Percentiles rank a stretch among this genome's conserved stretches.
Evolutionary conservation across 1,140 invertebrate species (phyloP).

Genomic region (Eriocheir sinensis): DNA sequence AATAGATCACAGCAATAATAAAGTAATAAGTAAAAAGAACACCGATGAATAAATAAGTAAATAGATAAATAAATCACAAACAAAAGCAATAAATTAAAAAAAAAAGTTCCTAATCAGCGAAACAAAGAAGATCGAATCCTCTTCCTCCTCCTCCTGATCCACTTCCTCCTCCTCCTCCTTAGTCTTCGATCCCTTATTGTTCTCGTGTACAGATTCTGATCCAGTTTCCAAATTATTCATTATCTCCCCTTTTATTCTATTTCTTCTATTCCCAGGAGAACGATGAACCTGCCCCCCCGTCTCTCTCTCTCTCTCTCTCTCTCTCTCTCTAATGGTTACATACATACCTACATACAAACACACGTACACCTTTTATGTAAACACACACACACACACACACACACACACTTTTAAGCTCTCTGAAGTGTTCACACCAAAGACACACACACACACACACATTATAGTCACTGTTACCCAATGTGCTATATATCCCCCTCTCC

Average conservation of each 20-base stretch:
- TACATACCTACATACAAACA: too few relatives aligned
- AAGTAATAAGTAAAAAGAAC: not conserved
- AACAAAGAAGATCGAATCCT: not conserved
- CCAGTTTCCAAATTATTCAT: conserved; percentile 1
- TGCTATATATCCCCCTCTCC: not conserved
- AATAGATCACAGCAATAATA: not conserved
- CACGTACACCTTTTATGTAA: too few relatives aligned
- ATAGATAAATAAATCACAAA: not conserved
- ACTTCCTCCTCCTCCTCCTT: not conserved
- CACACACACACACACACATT: too few relatives aligned
- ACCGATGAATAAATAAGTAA: not conserved
- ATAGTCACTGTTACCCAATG: too few relatives aligned
- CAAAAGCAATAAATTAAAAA: not conserved
- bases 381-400: too few relatives aligned
- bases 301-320: conserved; percentile 22
- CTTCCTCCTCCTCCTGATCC: not conserved
- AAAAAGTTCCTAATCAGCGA: too few relatives aligned
- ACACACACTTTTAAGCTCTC: too few relatives aligned
- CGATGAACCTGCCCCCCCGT: not conserved
- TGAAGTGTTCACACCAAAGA: too few relatives aligned
- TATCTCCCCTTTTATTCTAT: not conserved
- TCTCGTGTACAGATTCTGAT: not conserved
- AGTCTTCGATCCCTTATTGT: not conserved
- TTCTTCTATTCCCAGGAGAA: not conserved
- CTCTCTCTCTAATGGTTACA: conserved; percentile 22